Evolutionary conservation across 2,888 invertebrate species (phyloP), one percentile per base, ranked within the genome.

Genomic region (Pterostichus madidus): DNA sequence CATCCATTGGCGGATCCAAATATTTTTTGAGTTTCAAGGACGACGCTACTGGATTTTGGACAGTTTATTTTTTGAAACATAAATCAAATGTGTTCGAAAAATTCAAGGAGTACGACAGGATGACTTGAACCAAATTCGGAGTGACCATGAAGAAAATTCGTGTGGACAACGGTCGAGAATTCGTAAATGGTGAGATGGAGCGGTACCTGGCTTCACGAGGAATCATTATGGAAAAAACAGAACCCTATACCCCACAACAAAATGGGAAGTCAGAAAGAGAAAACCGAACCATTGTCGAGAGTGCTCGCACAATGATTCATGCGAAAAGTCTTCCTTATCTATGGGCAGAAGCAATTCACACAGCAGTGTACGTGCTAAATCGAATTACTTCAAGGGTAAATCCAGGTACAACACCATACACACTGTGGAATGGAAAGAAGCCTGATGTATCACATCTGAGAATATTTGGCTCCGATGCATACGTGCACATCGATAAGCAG

Each of bases 281-380:
- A 75, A 87, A 85, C 64, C 46, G 87, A n/a, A 87, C 87, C 5
- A 75, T 88, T 10, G 85, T 87, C n/a, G 88, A 88, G 77, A 84
- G 84, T 64, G 86, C 87, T n/a, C 84, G 86, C 49, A 84, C 87
- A 2, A 87, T 88, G 86, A 24, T 88, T 11, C 56, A 84, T 3
- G 83, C 86, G 24, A 85, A 85, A 11, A 78, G 86, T 13, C 64
- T 88, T 39, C 85, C 85, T 1, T 78, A 84, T 5, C 84, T 87
- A 46, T 89, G 88, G 88, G 86, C 86, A 15, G 88, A 89, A 83
- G 88, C 87, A 46, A 85, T 86, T 2, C 81, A 82, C n/a, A 86
- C 87, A 49, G 85, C 86, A 46, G 85, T 83, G 15, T 87, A 87
- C 80, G 31, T 87, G 11, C 64, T 86, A 11, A 88, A 88, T 68